Conservation (phyloP, 2,888 invertebrate genomes). For the Prosapia bicincta region DNA sequence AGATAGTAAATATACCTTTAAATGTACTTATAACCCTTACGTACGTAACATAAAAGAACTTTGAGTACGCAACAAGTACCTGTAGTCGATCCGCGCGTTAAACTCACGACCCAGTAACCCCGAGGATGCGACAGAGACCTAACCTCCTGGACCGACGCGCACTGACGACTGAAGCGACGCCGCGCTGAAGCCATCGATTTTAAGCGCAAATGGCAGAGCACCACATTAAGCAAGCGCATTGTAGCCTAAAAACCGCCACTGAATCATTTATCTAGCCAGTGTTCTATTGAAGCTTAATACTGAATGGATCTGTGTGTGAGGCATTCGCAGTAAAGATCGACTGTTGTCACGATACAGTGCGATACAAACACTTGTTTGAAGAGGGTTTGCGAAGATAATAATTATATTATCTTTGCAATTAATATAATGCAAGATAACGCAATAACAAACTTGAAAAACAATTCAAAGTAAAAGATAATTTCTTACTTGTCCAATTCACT, state of each 20-base stretch:
- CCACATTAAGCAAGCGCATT: background rate
- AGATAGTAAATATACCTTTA: too few relatives aligned
- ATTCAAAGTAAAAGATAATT: too few relatives aligned
- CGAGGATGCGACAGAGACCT: background rate
- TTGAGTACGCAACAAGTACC: background rate
- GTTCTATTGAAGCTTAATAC: background rate
- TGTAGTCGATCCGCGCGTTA: background rate
- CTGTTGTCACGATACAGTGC: too few relatives aligned
- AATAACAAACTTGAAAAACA: too few relatives aligned
- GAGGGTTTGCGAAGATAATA: too few relatives aligned
- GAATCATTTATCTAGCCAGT: background rate
- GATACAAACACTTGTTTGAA: too few relatives aligned
- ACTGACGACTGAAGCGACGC: background rate
- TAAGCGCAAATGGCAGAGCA: background rate
- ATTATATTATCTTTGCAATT: too few relatives aligned
- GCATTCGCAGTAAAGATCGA: too few relatives aligned
- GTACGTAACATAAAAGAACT: too few relatives aligned
- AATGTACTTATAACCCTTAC: too few relatives aligned
- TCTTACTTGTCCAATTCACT: too few relatives aligned
- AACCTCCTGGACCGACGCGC: background rate
- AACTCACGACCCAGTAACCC: background rate
- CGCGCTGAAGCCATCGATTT: background rate
- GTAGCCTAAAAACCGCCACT: background rate
- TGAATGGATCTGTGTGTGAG: background rate
- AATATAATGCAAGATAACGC: too few relatives aligned